Evolutionary conservation across 2,888 invertebrate species (phyloP).

Genomic region (Criorhina ranunculi): DNA sequence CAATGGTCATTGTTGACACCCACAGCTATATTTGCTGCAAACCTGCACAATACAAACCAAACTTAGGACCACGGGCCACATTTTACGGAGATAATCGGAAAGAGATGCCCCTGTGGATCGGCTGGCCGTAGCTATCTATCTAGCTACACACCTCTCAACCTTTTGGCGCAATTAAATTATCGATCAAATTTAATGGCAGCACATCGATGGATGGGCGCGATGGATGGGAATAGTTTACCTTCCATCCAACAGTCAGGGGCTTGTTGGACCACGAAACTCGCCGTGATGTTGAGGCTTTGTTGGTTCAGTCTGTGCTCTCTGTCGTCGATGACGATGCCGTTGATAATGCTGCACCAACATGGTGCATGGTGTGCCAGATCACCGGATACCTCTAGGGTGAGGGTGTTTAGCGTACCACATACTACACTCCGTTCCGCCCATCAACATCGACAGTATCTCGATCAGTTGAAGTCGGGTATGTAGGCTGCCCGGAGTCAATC

Average conservation of each 20-base stretch:
- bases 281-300: constrained; percentile 48
- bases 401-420: constrained; percentile 66
- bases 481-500: constrained; percentile 24
- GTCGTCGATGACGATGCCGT: constrained; percentile 51
- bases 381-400: constrained; percentile 71
- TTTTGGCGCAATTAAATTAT: constrained; percentile 75
- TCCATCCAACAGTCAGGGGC: not conserved
- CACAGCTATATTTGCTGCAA: constrained; percentile 48
- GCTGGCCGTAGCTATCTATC: constrained; percentile 33
- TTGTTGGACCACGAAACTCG: constrained; percentile 19
- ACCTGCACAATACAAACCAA: constrained; percentile 15
- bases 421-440: constrained; percentile 63
- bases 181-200: constrained; percentile 75
- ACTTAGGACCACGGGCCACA: constrained; percentile 53
- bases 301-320: constrained; percentile 42
- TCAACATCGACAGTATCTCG: constrained; percentile 56
- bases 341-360: constrained; percentile 57
- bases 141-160: constrained; percentile 64
- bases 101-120: constrained; percentile 63
- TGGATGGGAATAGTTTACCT: constrained; percentile 39
- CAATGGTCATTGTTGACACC: constrained; percentile 59
- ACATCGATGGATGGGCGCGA: constrained; percentile 54
- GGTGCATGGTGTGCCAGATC: constrained; percentile 57
- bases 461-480: constrained; percentile 30
- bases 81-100: constrained; percentile 62